phyloP scores from a whole-genome alignment of 2,113 vertebrate genomes.

The Poeciliopsis occidentalis region DNA sequence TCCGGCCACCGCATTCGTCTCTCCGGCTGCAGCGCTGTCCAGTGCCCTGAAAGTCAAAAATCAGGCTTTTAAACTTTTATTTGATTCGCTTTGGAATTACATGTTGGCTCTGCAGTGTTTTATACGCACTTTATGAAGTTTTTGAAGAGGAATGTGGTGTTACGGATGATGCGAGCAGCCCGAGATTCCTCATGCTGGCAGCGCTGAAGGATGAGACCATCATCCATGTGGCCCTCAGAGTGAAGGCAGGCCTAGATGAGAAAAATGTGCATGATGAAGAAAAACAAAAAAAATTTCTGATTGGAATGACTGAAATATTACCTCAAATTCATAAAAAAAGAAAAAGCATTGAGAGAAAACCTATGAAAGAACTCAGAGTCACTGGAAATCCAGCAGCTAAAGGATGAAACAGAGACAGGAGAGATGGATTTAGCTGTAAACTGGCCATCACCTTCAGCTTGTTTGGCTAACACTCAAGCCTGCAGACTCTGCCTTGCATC shows the following conservation, averaged over 20 bases:
- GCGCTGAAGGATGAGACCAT: slow-evolving; percentile 91
- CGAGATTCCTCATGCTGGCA: slow-evolving; percentile 94
- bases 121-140: slow-evolving; percentile 93
- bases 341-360: not conserved
- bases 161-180: slow-evolving; percentile 94
- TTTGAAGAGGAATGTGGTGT: slow-evolving; percentile 90
- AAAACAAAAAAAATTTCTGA: not conserved
- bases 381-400: slow-evolving; percentile 22
- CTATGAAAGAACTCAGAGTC: not conserved
- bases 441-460: slow-evolving; percentile 34
- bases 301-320: not conserved
- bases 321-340: not conserved
- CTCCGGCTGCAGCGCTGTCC: slow-evolving; percentile 78
- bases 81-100: too few species aligned
- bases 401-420: not conserved
- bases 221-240: slow-evolving; percentile 96
- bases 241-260: slow-evolving; percentile 88
- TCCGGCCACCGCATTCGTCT: slow-evolving; percentile 79
- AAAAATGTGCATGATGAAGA: not conserved
- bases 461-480: slow-evolving; percentile 37
- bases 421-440: slow-evolving; percentile 11
- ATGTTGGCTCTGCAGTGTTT: not conserved
- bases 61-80: not conserved
- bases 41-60: slow-evolving; percentile 63
- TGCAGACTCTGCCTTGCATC: slow-evolving; percentile 33